These are phyloP conservation scores for Dasyornis broadbenti DNA, from an alignment of 2,113 vertebrate species.

Conservation along the genomic window DNA sequence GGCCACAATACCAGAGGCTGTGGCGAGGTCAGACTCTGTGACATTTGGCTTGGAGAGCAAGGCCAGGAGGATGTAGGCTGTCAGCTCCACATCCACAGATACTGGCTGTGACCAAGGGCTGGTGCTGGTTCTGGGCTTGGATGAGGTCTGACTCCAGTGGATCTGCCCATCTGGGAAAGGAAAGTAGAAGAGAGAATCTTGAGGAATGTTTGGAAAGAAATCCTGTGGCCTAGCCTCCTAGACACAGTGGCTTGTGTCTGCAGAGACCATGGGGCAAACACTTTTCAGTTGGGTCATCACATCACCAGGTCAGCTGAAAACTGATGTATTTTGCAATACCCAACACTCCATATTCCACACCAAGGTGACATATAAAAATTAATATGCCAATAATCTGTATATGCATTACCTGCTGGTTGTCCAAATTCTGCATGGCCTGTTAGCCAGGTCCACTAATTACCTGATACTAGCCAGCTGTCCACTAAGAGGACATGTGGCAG, in stretches of 20 bases:
- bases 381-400: neutral
- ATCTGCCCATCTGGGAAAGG: conserved; percentile 40
- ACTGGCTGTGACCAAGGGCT: conserved; percentile 37
- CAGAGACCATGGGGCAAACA: neutral
- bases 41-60: conserved; percentile 59
- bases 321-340: neutral
- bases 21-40: conserved; percentile 63
- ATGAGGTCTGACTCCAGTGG: conserved; percentile 50
- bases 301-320: neutral
- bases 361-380: neutral
- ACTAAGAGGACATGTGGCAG: neutral
- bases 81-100: conserved; percentile 72
- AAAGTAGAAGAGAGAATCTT: neutral
- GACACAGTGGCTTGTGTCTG: neutral
- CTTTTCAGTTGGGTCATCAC: neutral
- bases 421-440: neutral
- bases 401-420: neutral
- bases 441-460: neutral
- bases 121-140: neutral
- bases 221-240: neutral
- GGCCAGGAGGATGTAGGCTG: conserved; percentile 75
- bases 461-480: neutral
- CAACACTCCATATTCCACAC: neutral
- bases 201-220: neutral
- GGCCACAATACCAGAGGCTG: conserved; percentile 64